phyloP scores from a whole-genome alignment of 2,888 invertebrate genomes.

The Catocala sponsa region DNA sequence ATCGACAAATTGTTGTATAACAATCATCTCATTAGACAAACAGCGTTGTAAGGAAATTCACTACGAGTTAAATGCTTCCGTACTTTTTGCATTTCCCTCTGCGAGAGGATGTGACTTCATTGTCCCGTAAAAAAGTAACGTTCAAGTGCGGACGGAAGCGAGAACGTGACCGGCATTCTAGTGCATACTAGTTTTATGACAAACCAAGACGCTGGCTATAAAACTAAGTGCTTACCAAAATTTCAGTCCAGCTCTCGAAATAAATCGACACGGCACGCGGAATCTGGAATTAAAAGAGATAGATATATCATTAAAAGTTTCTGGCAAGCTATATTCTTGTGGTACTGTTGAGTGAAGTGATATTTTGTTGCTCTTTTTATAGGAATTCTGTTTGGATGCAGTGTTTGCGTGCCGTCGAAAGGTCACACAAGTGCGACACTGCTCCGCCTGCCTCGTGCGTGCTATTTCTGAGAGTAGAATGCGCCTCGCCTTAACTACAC shows the following conservation, averaged over 20 bases:
- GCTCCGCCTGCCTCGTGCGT: constrained; percentile 33
- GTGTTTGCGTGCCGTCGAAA: constrained; percentile 48
- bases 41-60: constrained; percentile 14
- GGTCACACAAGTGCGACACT: constrained; percentile 53
- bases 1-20: constrained; percentile 34
- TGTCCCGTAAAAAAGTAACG: constrained; percentile 36
- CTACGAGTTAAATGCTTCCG: constrained; percentile 34
- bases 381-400: constrained; percentile 32
- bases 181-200: constrained; percentile 35
- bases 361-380: constrained; percentile 19
- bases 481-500: constrained; percentile 21
- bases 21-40: constrained; percentile 36
- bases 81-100: constrained; percentile 36
- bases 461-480: constrained; percentile 43
- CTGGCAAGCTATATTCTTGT: constrained; percentile 13
- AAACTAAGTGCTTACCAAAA: constrained; percentile 59
- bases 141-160: constrained; percentile 50
- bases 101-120: constrained; percentile 42
- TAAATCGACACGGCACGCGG: constrained; percentile 45
- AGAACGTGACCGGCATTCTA: constrained; percentile 60
- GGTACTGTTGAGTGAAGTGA: constrained; percentile 5
- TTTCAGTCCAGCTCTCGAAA: constrained; percentile 58
- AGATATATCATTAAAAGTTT: constrained; percentile 18
- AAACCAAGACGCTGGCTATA: constrained; percentile 27
- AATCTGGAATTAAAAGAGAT: constrained; percentile 59